These are phyloP conservation scores for Dusona sp. DNA, from an alignment of 2,888 invertebrate species.

Conservation along the genomic window DNA sequence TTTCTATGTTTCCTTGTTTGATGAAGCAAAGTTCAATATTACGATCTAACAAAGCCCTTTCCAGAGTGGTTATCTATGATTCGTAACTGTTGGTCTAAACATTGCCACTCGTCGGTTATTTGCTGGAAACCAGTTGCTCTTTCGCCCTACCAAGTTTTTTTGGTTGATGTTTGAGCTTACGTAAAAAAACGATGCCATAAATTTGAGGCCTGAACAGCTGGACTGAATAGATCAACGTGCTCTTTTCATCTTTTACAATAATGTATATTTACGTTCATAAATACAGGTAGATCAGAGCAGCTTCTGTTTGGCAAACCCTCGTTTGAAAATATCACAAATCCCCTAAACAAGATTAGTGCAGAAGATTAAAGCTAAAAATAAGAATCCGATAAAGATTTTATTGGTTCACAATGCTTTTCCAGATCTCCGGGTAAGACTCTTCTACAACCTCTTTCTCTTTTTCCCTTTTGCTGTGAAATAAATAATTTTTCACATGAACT, in stretches of 20 bases:
- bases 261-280: background rate
- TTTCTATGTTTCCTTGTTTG: background rate
- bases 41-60: background rate
- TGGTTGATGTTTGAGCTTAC: background rate
- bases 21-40: background rate
- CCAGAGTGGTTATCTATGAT: background rate
- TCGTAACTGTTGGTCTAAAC: background rate
- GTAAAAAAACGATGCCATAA: background rate
- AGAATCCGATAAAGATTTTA: background rate
- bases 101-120: background rate
- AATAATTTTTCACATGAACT: constrained; percentile 7
- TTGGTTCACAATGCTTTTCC: background rate
- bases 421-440: background rate
- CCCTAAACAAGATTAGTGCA: background rate
- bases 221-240: background rate
- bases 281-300: background rate
- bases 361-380: background rate
- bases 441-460: background rate
- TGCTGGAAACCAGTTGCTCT: background rate
- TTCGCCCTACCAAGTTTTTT: background rate
- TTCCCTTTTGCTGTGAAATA: background rate
- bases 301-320: background rate
- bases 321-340: background rate
- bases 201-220: background rate
- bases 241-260: background rate